Base-by-base conservation (phyloP, 1,140 invertebrate species). In the Dufourea novaeangliae region DNA sequence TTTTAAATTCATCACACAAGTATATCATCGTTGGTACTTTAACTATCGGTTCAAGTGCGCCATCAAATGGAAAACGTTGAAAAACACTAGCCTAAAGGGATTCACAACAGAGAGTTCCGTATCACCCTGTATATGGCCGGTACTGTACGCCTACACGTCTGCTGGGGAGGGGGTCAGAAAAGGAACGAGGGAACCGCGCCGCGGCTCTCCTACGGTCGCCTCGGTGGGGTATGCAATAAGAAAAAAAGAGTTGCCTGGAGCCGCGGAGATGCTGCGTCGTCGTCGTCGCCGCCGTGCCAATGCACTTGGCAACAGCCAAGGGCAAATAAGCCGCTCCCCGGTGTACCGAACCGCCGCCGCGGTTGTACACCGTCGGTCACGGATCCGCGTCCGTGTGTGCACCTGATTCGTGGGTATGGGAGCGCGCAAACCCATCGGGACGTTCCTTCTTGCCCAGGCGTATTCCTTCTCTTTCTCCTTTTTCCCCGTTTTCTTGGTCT, bases 301-400 rank as follows among this genome's bases (percentile, higher is more conserved):
- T 88, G 87, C 88, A 88, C 88, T 89, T 87, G 80, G 88, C 83
- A 88, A 88, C 87, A 88, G 83, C 85, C 87, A 88, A 88, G 87
- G 87, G 85, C 87, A 88, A 76, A 56, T 74, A 75, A 69, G 67
- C 79, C 80, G 44, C 67, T 67, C 63, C 12, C 20, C 11, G 0
- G 41, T 74, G 46, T 66, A 37, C 17, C 57, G 46, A 71, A 46
- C 75, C n/a, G n/a, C n/a, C n/a, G n/a, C n/a, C n/a, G 57, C 34
- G 54, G n/a, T n/a, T 73, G 68, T 52, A 57, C 52, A 50, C 29
- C n/a, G n/a, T 2, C n/a, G 29, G 32, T 74, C 77, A 62, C 57
- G 46, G 27, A 37, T 46, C 25, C 54, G 20, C 50, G 22, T 17
- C 37, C 39, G 75, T 77, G 75, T 77, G 67, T 77, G 75, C 68